Conservation (phyloP, 2,113 vertebrate species). For the Gallinago undulata region DNA sequence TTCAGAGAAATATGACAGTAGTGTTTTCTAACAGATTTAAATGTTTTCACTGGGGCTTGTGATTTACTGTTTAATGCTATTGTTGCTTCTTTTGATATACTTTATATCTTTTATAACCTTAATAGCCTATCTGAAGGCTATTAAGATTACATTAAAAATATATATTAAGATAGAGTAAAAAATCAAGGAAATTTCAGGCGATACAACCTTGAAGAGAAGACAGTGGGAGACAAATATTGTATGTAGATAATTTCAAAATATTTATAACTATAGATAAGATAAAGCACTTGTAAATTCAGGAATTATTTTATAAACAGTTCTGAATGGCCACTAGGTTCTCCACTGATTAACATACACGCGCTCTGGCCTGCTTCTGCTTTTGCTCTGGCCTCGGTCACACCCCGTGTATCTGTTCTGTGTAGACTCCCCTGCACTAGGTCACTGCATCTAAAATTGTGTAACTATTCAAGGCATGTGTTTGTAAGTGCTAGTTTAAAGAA, state of each 20-base stretch:
- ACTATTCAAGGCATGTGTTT: background rate
- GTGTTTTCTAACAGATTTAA: background rate
- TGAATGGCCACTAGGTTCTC: background rate
- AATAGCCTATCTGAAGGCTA: background rate
- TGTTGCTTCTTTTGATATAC: background rate
- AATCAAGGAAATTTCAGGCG: background rate
- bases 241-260: background rate
- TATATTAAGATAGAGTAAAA: background rate
- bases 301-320: background rate
- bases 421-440: background rate
- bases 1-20: background rate
- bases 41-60: background rate
- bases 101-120: background rate
- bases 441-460: background rate
- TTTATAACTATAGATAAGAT: background rate
- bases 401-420: background rate
- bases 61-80: background rate
- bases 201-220: background rate
- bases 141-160: no score
- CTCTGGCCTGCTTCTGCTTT: no score
- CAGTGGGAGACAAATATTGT: background rate
- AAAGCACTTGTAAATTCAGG: background rate
- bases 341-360: fast-evolving
- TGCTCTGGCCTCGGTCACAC: background rate
- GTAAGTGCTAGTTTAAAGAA: background rate